phyloP scores from a whole-genome alignment of 2,797 vertebrate species.

The Molothrus ater region DNA sequence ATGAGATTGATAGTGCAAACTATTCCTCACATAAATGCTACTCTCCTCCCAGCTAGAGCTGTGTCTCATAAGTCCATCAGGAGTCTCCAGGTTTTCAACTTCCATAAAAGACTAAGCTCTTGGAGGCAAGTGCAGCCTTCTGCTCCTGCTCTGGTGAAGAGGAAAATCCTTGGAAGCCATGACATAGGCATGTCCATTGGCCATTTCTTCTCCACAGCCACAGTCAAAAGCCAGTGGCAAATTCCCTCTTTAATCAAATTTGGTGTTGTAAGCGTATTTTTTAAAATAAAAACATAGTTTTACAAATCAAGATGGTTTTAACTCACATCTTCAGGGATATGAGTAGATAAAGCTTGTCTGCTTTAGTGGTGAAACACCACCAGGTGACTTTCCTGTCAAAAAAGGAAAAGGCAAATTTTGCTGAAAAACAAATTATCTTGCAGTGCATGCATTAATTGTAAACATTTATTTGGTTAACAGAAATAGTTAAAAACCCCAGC shows the following conservation, averaged over 20 bases:
- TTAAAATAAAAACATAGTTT: not conserved
- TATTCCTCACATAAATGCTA: not conserved
- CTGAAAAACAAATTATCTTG: not conserved
- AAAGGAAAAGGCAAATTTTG: not conserved
- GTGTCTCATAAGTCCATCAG: not conserved
- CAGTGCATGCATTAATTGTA: not conserved
- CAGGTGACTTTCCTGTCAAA: not conserved
- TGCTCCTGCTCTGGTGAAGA: not conserved
- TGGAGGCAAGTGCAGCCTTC: not conserved
- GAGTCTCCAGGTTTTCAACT: not conserved
- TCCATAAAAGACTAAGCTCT: not conserved
- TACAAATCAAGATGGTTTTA: not conserved
- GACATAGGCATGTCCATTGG: accelerated
- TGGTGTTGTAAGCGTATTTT: not conserved
- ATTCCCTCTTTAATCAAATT: not conserved
- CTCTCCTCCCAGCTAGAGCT: not conserved
- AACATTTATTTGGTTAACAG: not conserved
- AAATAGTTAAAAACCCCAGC: not conserved
- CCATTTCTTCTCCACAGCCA: not conserved
- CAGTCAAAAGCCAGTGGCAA: not conserved
- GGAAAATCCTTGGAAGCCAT: not conserved
- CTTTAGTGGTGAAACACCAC: not conserved
- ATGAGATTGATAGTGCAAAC: not conserved
- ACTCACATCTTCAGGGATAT: not conserved
- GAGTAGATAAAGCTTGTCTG: not conserved